Evolutionary conservation across 1,140 invertebrate genomes (phyloP), one percentile per base, ranked within the genome.

Genomic region (Homarus americanus): DNA sequence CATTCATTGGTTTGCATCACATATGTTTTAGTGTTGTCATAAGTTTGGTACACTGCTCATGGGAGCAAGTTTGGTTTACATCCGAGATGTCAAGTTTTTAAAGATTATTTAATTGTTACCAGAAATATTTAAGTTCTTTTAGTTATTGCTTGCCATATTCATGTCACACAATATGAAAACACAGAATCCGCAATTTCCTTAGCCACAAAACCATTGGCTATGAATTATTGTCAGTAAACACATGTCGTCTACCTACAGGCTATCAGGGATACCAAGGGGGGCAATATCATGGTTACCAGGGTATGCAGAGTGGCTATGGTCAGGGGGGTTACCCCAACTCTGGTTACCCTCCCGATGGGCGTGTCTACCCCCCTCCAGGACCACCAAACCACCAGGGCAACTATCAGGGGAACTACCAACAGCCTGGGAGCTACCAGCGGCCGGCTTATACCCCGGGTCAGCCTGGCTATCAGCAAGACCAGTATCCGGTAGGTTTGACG

Each of bases 211-310:
- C n/a, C n/a, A n/a, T 9, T 40, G 32, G 20, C 10, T 58, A 24
- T 38, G 17, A 49, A 87, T 44, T 49, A 38, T 20, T 53, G 40
- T 28, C 66, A 41, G 40, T 69, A 40, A 44, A 28, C 28, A n/a
- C 66, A 44, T 58, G 53, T 49, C 49, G 38, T 83, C 38, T 69
- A 40, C 82, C 73, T 87, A 66, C 89, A 92, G 93, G 87, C 80
- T 93, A 93, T 91, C 93, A 93, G 85, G 93, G 92, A 66, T 92
- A 87, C 88, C 91, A 93, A 87, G 92, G 91, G 76, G 82, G 88
- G 66, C 93, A 93, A 82, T 93, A 92, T 88, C 93, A 89, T 95
- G 94, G 92, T 80, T 92, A 92, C 90, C 92, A 92, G 85, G 90
- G 92, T 73, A 92, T 92, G 92, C 92, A 91, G 79, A 76, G 90